Evolutionary conservation across 2,888 invertebrate species (phyloP).

Genomic region (Elaeidobius kamerunicus): DNA sequence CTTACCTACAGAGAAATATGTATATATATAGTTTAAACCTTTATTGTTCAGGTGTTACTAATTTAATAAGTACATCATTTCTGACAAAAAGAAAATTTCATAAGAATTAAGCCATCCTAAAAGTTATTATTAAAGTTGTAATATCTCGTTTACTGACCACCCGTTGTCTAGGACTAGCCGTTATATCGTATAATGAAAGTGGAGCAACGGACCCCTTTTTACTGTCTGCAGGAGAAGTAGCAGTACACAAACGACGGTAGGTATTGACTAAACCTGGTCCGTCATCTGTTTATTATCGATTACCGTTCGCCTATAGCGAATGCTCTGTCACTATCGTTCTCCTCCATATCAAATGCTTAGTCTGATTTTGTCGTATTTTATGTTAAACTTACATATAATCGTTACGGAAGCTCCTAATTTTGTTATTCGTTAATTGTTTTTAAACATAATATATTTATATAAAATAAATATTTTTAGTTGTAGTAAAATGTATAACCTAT

Average conservation of each 20-base stretch:
- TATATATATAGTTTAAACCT: no score
- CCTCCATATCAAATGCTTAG: conserved; percentile 34
- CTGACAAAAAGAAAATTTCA: conserved; percentile 15
- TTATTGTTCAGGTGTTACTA: conserved; percentile 5
- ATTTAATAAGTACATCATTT: conserved; percentile 18
- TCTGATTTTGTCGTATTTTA: conserved; percentile 37
- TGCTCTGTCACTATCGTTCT: conserved; percentile 43
- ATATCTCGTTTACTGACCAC: conserved; percentile 47
- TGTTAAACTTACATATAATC: conserved; percentile 37
- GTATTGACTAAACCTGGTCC: conserved; percentile 40
- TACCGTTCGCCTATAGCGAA: conserved; percentile 46
- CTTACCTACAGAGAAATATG: no score
- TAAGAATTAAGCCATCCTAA: no score
- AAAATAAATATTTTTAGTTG: no score
- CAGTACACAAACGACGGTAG: conserved; percentile 28
- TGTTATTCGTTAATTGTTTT: no score
- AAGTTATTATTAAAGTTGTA: conserved; percentile 34
- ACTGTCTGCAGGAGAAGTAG: conserved; percentile 21
- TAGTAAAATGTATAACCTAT: no score
- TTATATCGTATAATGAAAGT: conserved; percentile 39
- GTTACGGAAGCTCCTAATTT: no score
- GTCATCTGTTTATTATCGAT: conserved; percentile 52
- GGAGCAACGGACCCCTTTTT: conserved; percentile 30
- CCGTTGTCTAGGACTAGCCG: conserved; percentile 41
- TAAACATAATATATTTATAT: no score